Conservation (phyloP, 1,140 invertebrate species). For the Drosophila sucinea region DNA sequence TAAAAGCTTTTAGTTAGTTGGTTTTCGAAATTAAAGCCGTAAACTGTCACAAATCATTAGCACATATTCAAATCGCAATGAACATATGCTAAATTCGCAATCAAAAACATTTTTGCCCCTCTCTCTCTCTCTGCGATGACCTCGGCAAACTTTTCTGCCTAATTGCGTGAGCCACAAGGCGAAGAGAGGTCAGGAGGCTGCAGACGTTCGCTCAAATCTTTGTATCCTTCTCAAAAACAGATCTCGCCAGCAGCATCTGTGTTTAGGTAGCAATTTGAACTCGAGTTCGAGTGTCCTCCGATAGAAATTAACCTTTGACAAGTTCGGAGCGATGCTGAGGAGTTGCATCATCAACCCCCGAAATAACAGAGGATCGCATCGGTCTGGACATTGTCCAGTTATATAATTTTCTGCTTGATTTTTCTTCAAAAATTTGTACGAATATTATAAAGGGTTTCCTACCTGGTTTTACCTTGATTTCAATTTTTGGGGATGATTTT, state of each 20-base stretch:
- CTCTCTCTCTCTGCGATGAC: conserved; percentile 39
- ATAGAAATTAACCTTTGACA: conserved; percentile 72
- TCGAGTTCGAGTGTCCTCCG: conserved; percentile 57
- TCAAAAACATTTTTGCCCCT: conserved; percentile 34
- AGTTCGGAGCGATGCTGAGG: conserved; percentile 34
- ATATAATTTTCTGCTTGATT: conserved; percentile 74
- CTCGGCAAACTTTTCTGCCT: conserved; percentile 57
- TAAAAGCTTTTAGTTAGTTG: conserved; percentile 53
- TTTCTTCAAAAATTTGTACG: conserved; percentile 54
- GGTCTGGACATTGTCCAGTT: conserved; percentile 52
- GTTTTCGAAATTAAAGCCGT: conserved; percentile 17
- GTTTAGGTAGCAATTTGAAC: conserved; percentile 53
- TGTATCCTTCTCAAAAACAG: conserved; percentile 17
- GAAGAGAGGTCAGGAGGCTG: conserved; percentile 62
- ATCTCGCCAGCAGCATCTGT: conserved; percentile 22
- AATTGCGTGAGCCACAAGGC: conserved; percentile 62
- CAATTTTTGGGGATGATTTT: conserved; percentile 53
- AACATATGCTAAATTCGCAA: conserved; percentile 65
- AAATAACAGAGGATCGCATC: not conserved
- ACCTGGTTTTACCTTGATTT: conserved; percentile 43
- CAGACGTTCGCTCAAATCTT: conserved; percentile 27
- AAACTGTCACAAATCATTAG: conserved; percentile 80
- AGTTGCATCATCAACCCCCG: conserved; percentile 45
- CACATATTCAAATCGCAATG: conserved; percentile 74
- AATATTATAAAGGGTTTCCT: conserved; percentile 69